phyloP scores from a whole-genome alignment of 2,113 vertebrate genomes.

The Noturus placidus region DNA sequence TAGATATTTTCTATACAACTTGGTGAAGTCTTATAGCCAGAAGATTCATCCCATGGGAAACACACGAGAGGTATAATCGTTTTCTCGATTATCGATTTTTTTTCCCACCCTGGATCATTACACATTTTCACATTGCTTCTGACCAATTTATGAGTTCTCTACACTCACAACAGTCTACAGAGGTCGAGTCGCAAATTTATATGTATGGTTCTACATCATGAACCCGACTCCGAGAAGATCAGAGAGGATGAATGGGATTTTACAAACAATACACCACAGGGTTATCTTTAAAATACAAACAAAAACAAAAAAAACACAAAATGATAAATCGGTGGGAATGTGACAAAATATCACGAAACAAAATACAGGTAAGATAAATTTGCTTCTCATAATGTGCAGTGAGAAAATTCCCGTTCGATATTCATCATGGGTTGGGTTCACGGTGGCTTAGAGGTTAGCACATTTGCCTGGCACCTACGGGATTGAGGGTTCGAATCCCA shows the following conservation, averaged over 20 bases:
- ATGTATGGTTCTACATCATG: too few species aligned
- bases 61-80: background rate
- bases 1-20: too few species aligned
- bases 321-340: background rate
- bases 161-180: background rate
- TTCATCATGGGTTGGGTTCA: too few species aligned
- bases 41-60: background rate
- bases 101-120: background rate
- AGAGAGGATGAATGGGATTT: too few species aligned
- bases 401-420: background rate
- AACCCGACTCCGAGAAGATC: too few species aligned
- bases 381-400: background rate
- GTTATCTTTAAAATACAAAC: too few species aligned
- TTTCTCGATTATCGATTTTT: background rate
- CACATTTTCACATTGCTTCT: background rate
- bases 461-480: too few species aligned
- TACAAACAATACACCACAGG: too few species aligned
- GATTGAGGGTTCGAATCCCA: too few species aligned
- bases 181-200: too few species aligned
- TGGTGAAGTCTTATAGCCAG: background rate
- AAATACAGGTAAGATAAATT: background rate
- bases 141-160: background rate
- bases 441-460: too few species aligned
- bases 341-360: background rate
- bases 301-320: too few species aligned